Evolutionary conservation across 2,888 invertebrate genomes (phyloP).

Genomic region (Crematogaster levior): DNA sequence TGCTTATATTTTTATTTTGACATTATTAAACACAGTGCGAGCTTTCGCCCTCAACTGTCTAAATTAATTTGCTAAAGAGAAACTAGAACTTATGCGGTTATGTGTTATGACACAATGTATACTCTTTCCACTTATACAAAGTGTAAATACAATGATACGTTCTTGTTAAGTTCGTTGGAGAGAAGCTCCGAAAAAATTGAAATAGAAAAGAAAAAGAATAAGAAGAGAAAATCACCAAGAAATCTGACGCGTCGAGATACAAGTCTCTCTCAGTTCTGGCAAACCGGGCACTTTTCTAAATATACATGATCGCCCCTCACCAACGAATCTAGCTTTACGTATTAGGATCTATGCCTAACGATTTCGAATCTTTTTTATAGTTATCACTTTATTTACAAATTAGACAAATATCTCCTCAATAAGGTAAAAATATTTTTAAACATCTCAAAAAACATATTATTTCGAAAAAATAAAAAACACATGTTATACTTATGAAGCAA

Average conservation of each 20-base stretch:
- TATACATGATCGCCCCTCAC: conserved; percentile 84
- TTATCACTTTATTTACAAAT: conserved; percentile 59
- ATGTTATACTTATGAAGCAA: not conserved
- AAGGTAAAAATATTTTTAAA: not conserved
- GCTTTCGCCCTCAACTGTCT: not conserved
- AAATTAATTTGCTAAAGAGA: conserved; percentile 5
- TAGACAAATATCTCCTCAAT: not conserved
- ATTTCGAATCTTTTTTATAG: conserved; percentile 66
- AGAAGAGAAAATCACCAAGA: conserved; percentile 50
- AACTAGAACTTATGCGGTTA: not conserved
- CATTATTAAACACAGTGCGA: no score
- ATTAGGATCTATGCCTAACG: conserved; percentile 83
- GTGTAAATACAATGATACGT: conserved; percentile 32
- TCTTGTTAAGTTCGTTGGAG: conserved; percentile 5
- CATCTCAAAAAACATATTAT: not conserved
- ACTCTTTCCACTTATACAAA: conserved; percentile 17
- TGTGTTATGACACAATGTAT: not conserved
- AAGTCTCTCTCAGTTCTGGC: conserved; percentile 81
- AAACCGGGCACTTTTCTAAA: conserved; percentile 84
- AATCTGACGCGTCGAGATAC: conserved; percentile 69
- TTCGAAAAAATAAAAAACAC: not conserved
- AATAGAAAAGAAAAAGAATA: not conserved
- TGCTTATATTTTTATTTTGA: not conserved
- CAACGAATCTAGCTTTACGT: conserved; percentile 85
- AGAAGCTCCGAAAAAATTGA: not conserved